Conservation (phyloP, 92 coral and sea anemone species). For the Palythoa caribaeorum region DNA sequence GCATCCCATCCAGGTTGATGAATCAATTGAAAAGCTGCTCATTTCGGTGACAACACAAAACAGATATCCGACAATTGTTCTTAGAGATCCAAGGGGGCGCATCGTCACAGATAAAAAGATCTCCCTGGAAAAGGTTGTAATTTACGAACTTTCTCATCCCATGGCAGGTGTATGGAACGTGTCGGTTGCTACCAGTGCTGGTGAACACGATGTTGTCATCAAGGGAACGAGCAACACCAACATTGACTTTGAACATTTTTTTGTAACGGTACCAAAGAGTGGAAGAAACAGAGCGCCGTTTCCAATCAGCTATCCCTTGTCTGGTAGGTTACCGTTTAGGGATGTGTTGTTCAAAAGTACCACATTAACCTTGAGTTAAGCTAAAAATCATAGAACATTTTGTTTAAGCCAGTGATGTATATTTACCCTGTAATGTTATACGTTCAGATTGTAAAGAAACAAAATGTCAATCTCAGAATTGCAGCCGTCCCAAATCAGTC, state of each 20-base stretch:
- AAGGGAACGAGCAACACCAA: slow-evolving; percentile 78
- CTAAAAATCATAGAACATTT: no score
- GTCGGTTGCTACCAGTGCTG: slow-evolving; percentile 66
- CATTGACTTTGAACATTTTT: slow-evolving; percentile 87
- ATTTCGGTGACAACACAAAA: slow-evolving; percentile 69
- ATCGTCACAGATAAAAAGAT: slow-evolving; percentile 50
- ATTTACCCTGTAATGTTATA: no score
- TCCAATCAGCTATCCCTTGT: slow-evolving; percentile 76
- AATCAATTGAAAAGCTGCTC: slow-evolving; percentile 70
- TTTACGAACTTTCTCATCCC: slow-evolving; percentile 75
- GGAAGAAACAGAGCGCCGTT: slow-evolving; percentile 58
- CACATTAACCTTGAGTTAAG: no score
- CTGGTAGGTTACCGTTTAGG: slow-evolving; percentile 66
- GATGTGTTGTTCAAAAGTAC: no score
- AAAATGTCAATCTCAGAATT: no score
- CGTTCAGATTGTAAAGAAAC: no score
- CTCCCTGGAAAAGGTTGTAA: slow-evolving; percentile 43
- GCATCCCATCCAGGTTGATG: slow-evolving; percentile 67
- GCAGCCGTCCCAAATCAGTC: no score
- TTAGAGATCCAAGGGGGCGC: slow-evolving; percentile 61
- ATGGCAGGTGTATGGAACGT: slow-evolving; percentile 76
- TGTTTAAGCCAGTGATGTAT: no score
- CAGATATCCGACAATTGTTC: slow-evolving; percentile 52
- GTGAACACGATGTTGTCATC: slow-evolving; percentile 73
- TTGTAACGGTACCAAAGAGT: slow-evolving; percentile 67